Percentiles rank a stretch among this genome's conserved stretches.
Evolutionary conservation across 2,888 invertebrate genomes (phyloP).

Genomic region (Stenodera caucasica): DNA sequence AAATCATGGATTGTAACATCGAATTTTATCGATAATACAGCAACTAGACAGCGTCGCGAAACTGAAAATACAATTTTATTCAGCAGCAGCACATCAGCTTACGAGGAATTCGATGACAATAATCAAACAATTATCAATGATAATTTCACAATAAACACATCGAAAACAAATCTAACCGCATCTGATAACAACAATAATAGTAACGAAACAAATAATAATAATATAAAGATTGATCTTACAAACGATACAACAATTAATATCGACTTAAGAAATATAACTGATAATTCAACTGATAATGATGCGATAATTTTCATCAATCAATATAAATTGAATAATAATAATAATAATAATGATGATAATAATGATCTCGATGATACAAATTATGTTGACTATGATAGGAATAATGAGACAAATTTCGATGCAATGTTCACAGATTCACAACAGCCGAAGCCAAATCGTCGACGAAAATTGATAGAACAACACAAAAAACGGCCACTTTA

Average conservation of each 20-base stretch:
- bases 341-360: conserved; percentile 26
- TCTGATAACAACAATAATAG: conserved; percentile 29
- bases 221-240: conserved; percentile 7
- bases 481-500: conserved; percentile 59
- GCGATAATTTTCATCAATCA: conserved; percentile 22
- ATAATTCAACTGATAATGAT: conserved; percentile 55
- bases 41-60: conserved; percentile 54
- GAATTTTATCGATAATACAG: conserved; percentile 51
- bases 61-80: conserved; percentile 49
- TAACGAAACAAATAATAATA: conserved; percentile 18
- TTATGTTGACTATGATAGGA: conserved; percentile 26
- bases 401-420: conserved; percentile 19
- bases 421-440: conserved; percentile 36
- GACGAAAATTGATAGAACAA: conserved; percentile 54
- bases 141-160: conserved; percentile 30
- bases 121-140: conserved; percentile 8
- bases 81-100: background rate
- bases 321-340: conserved; percentile 14
- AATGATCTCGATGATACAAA: conserved; percentile 31
- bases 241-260: conserved; percentile 9
- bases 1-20: conserved; percentile 53
- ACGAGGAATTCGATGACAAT: conserved; percentile 10
- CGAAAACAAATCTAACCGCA: conserved; percentile 40
- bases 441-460: conserved; percentile 55
- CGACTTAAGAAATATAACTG: conserved; percentile 48